Evolutionary conservation across 2,888 invertebrate genomes (phyloP).

Genomic region (Chalcis sispes): DNA sequence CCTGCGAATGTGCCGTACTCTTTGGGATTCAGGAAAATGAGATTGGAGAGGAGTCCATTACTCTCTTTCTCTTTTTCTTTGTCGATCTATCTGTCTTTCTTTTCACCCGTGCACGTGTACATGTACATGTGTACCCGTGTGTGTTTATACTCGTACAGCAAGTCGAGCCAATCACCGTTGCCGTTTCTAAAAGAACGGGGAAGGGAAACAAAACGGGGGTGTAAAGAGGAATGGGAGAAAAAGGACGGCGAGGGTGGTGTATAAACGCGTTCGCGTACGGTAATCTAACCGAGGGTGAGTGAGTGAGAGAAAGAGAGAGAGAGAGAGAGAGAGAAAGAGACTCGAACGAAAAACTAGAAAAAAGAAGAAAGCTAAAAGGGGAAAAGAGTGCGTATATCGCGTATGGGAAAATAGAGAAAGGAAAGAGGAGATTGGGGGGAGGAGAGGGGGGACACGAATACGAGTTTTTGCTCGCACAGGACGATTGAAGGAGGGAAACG

Average conservation of each 20-base stretch:
- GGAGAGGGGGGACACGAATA: background rate
- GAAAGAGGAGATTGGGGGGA: background rate
- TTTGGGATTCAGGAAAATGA: background rate
- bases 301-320: no score
- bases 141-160: no score
- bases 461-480: constrained; percentile 2
- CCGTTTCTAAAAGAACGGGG: no score
- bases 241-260: background rate
- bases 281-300: no score
- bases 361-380: background rate
- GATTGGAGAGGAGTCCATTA: background rate
- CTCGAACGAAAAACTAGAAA: constrained; percentile 32
- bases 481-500: background rate
- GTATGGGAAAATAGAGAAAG: background rate
- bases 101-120: background rate
- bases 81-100: no score
- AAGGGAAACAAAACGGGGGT: constrained; percentile 13
- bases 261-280: no score
- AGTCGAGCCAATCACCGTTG: no score
- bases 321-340: background rate
- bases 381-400: background rate
- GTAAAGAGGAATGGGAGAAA: background rate
- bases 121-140: background rate
- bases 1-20: background rate
- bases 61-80: no score